These are phyloP conservation scores for Australoheros scitulus DNA, from an alignment of 2,113 vertebrate species.

Conservation along the genomic window DNA sequence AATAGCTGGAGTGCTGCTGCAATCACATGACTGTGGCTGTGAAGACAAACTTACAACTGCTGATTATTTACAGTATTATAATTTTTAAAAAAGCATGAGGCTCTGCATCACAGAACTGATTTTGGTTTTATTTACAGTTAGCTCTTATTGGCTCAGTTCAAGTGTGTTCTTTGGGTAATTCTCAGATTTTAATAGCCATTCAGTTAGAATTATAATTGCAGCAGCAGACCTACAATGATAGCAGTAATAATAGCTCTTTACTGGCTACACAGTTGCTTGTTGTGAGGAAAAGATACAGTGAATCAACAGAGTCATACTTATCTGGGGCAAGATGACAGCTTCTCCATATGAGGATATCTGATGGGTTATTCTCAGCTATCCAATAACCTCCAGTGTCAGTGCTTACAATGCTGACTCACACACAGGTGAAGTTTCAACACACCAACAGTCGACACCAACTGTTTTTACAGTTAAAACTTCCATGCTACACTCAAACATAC, in stretches of 20 bases:
- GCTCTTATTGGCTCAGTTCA: background rate
- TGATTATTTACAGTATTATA: background rate
- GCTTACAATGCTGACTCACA: background rate
- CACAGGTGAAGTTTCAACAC: background rate
- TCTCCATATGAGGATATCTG: background rate
- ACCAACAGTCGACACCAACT: background rate
- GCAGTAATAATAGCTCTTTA: background rate
- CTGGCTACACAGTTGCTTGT: background rate
- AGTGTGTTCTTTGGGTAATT: background rate
- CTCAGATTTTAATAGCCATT: background rate
- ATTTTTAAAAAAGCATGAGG: background rate
- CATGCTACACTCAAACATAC: background rate
- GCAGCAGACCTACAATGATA: background rate
- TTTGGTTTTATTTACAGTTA: background rate
- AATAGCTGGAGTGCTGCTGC: slow-evolving; percentile 1
- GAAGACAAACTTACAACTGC: background rate
- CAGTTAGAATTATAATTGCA: background rate
- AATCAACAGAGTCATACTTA: background rate
- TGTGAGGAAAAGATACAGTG: background rate
- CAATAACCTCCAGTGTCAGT: background rate
- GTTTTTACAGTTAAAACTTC: background rate
- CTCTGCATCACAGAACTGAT: background rate
- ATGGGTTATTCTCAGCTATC: slow-evolving; percentile 10
- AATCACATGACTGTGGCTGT: background rate
- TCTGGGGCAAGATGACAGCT: background rate